Conservation (phyloP, 2,113 vertebrate species). For the Antechinus stuartii region DNA sequence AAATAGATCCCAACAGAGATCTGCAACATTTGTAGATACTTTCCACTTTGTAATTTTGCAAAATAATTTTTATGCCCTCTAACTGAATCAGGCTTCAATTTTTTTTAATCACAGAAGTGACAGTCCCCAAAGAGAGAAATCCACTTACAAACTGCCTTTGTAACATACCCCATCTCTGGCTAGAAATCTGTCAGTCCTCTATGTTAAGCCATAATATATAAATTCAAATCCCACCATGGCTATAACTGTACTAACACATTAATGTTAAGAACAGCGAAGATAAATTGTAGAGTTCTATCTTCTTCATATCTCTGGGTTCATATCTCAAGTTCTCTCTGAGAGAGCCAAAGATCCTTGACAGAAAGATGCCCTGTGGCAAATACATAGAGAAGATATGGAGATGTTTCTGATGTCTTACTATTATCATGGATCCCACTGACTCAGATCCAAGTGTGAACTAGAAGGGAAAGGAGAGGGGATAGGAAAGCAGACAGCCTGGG, state of each 20-base stretch:
- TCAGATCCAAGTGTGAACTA: conserved; percentile 86
- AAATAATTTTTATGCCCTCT: not conserved
- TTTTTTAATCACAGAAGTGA: not conserved
- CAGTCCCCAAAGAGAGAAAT: not conserved
- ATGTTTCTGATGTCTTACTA: conserved; percentile 80
- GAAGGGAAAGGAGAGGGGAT: conserved; percentile 84
- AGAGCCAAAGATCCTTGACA: conserved; percentile 15
- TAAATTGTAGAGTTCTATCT: conserved; percentile 44
- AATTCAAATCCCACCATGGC: not conserved
- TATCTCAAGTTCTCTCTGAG: conserved; percentile 15
- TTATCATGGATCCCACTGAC: conserved; percentile 78
- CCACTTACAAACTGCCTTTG: too few species aligned
- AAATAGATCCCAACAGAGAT: not conserved
- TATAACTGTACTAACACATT: not conserved
- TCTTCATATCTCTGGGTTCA: conserved; percentile 37
- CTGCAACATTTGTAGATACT: not conserved
- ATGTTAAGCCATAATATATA: too few species aligned
- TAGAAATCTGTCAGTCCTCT: too few species aligned
- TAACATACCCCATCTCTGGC: too few species aligned
- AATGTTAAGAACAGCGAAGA: conserved; percentile 18
- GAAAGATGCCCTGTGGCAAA: not conserved
- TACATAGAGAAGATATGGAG: conserved; percentile 39
- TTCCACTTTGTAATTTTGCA: not conserved
- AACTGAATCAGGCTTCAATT: conserved; percentile 4
- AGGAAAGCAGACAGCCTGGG: conserved; percentile 86